These are phyloP conservation scores for Muntiacus reevesi DNA, from an alignment of 2,113 vertebrate species.

Conservation along the genomic window DNA sequence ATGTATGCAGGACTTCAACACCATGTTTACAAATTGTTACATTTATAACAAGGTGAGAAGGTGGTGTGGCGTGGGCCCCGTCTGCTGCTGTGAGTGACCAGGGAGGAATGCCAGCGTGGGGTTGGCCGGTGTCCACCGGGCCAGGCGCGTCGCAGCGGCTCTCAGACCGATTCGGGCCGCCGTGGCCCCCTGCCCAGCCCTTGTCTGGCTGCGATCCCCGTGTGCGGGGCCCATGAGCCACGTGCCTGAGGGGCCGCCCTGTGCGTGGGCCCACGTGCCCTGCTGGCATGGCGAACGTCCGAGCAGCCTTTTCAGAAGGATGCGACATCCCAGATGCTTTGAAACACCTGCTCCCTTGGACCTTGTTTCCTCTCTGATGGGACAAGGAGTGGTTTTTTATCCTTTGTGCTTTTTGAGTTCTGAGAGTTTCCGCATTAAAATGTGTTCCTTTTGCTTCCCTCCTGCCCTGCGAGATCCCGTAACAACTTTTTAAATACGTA, in stretches of 20 bases:
- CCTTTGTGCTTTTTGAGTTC: background rate
- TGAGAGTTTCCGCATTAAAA: rapidly evolving
- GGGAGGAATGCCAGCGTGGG: background rate
- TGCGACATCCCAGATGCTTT: background rate
- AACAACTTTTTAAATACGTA: rapidly evolving
- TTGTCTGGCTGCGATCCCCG: rapidly evolving
- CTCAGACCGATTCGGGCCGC: rapidly evolving
- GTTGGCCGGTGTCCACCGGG: rapidly evolving
- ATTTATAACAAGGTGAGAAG: constrained; percentile 96
- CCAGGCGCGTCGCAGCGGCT: rapidly evolving
- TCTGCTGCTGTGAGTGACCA: background rate
- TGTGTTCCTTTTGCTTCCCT: rapidly evolving
- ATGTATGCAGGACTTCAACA: constrained; percentile 99
- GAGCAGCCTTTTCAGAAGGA: background rate
- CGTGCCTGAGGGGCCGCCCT: background rate
- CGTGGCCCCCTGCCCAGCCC: rapidly evolving
- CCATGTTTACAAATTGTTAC: constrained; percentile 99
- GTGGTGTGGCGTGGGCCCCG: rapidly evolving
- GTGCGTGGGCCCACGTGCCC: background rate
- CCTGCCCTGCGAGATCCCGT: rapidly evolving
- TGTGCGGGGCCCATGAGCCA: background rate
- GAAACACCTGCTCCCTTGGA: background rate
- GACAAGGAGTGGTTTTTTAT: rapidly evolving
- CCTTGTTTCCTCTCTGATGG: rapidly evolving
- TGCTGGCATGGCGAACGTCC: background rate